phyloP scores from a whole-genome alignment of 1,140 invertebrate species.

The Oryzaephilus surinamensis region DNA sequence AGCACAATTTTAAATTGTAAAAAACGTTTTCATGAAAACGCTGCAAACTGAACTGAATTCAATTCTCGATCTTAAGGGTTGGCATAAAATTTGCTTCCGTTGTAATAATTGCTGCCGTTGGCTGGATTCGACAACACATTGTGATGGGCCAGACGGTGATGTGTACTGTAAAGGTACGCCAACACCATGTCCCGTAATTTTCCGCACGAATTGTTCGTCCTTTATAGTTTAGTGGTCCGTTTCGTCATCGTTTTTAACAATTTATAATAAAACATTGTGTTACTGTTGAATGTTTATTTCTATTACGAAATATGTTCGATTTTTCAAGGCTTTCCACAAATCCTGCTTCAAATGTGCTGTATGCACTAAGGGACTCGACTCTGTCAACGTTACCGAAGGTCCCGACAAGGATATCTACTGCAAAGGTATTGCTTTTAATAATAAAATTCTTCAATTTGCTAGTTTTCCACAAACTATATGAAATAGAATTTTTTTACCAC shows the following conservation, averaged over 20 bases:
- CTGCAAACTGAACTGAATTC: too few relatives aligned
- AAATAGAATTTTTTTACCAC: neutral
- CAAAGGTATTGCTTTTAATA: slow-evolving; percentile 60
- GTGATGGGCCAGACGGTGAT: slow-evolving; percentile 84
- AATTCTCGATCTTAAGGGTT: too few relatives aligned
- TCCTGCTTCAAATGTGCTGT: slow-evolving; percentile 91
- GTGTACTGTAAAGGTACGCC: slow-evolving; percentile 85
- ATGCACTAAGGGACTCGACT: slow-evolving; percentile 93
- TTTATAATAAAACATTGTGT: too few relatives aligned
- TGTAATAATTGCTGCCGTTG: slow-evolving; percentile 81
- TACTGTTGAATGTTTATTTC: slow-evolving; percentile 4
- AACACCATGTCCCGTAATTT: slow-evolving; percentile 18
- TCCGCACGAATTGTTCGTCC: slow-evolving; percentile 4
- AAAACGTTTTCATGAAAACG: neutral
- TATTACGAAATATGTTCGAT: slow-evolving; percentile 12
- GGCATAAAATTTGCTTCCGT: slow-evolving; percentile 85
- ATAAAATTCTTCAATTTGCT: neutral
- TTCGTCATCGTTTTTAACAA: slow-evolving; percentile 4
- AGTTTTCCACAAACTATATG: neutral
- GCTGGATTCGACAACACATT: slow-evolving; percentile 87
- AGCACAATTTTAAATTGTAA: too few relatives aligned
- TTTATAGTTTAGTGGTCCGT: slow-evolving; percentile 2
- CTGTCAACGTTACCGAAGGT: slow-evolving; percentile 87
- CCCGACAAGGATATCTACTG: slow-evolving; percentile 97
- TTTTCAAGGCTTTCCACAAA: slow-evolving; percentile 80